These are phyloP conservation scores for Oscarella lobularis DNA, from an alignment of 37 sponge, comb jelly and placozoan genomes.

Conservation along the genomic window DNA sequence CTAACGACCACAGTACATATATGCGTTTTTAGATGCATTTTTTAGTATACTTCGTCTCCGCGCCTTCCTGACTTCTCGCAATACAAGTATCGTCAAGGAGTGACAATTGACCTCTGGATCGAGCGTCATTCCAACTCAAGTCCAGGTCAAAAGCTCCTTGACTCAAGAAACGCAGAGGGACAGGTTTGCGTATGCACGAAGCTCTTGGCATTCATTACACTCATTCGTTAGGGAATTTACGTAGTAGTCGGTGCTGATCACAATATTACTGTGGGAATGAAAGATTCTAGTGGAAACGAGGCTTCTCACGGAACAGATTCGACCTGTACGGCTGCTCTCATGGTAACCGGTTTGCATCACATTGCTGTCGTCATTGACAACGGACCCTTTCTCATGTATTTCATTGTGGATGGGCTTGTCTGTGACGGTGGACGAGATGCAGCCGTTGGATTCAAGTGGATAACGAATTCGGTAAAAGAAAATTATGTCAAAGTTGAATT, in stretches of 20 bases:
- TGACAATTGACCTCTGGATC: not conserved
- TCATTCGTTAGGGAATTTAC: too few relatives aligned
- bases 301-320: not conserved
- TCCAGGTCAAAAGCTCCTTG: too few relatives aligned
- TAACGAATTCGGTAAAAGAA: not conserved
- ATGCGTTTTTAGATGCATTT: slow-evolving; percentile 1
- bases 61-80: not conserved
- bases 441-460: not conserved
- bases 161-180: too few relatives aligned
- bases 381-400: not conserved
- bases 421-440: slow-evolving; percentile 1
- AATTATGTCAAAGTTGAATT: not conserved
- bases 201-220: too few relatives aligned
- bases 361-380: not conserved
- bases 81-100: not conserved
- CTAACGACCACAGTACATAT: too few relatives aligned
- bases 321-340: not conserved
- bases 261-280: not conserved
- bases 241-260: too few relatives aligned
- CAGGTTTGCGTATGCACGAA: too few relatives aligned
- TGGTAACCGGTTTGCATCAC: not conserved
- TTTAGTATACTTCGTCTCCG: not conserved
- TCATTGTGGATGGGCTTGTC: not conserved
- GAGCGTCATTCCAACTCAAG: not conserved
- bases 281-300: not conserved